Evolutionary conservation across 1,140 invertebrate species (phyloP), one percentile per base, ranked within the genome.

Genomic region (Caenorhabditis elegans): DNA sequence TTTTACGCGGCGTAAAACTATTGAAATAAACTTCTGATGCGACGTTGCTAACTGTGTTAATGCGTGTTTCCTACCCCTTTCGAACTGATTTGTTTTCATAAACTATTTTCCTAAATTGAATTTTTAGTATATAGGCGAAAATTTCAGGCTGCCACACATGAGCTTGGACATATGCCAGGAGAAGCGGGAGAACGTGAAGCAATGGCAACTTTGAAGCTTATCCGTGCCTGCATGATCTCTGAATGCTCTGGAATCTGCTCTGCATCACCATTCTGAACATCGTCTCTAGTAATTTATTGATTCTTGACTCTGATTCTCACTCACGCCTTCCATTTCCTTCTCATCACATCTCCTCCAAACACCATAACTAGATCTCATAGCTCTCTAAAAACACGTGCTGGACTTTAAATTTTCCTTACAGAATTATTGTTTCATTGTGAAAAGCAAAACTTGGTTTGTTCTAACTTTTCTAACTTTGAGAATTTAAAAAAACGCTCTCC

Each of bases 141-240:
- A n/a, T 47, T 86, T 76, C 76, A 88, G 83, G 70, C 77, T 11
- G 87, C 88, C n/a, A 87, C 86, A 6, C 88, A 89, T 78, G 86
- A 90, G 65, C 82, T 89, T 3, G 88, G 88, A 13, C 88, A 89
- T 70, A 83, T 89, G 46, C 88, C 88, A 47, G 88, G 88, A 31
- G 82, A 89, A 77, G 88, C 87, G 10, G 88, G 88, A n/a, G 88
- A 89, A 77, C 60, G 86, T 34, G 88, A 89, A 77, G 88, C 88
- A 0, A 48, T 89, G 53, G 88, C 88, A 24, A 89, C 88, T 13
- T 80, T 89, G 36, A 83, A 83, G 39, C 82, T 90, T n/a, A 89
- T 89, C 79, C 84, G 88, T 19, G 83, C 83, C 24, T 89, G 88
- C 70, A 89, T 89, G 88, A 88, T 89, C 26, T 53, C 60, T 2